phyloP scores from a whole-genome alignment of 2,797 vertebrate species.

The Anabas testudineus region DNA sequence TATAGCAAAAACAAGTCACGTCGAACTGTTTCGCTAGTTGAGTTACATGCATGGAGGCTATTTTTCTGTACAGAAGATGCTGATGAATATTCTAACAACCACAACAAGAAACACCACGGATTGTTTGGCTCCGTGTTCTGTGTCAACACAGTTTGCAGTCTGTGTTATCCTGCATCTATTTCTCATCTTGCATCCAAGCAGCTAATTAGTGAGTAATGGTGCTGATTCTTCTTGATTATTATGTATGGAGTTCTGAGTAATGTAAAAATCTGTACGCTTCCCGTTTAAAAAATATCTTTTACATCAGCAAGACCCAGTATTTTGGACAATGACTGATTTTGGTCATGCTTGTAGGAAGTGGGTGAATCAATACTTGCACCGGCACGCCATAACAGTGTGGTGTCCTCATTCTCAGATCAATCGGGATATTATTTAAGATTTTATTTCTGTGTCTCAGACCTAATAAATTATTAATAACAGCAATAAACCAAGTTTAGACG shows the following conservation, averaged over 20 bases:
- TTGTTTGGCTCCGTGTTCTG: constrained; percentile 63
- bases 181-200: constrained; percentile 62
- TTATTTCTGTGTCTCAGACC: constrained; percentile 20
- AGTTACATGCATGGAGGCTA: constrained; percentile 70
- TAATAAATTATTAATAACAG: constrained; percentile 27
- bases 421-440: constrained; percentile 31
- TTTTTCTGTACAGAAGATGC: constrained; percentile 69
- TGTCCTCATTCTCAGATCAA: constrained; percentile 46
- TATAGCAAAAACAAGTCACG: constrained; percentile 63
- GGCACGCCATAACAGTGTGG: constrained; percentile 4
- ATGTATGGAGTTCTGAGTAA: constrained; percentile 51
- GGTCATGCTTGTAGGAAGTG: constrained; percentile 34
- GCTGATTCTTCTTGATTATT: constrained; percentile 58
- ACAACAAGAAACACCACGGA: constrained; percentile 65
- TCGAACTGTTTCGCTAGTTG: constrained; percentile 59
- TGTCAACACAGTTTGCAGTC: constrained; percentile 73
- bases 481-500: constrained; percentile 16
- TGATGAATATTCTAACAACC: constrained; percentile 79
- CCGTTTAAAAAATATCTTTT: constrained; percentile 37
- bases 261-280: constrained; percentile 26
- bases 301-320: constrained; percentile 31
- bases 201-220: constrained; percentile 69
- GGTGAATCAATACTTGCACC: constrained; percentile 47
- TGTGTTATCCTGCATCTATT: constrained; percentile 70
- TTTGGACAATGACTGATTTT: constrained; percentile 43